Conservation (phyloP, 2,113 vertebrate species). For the Cricetomys ansorgei region DNA sequence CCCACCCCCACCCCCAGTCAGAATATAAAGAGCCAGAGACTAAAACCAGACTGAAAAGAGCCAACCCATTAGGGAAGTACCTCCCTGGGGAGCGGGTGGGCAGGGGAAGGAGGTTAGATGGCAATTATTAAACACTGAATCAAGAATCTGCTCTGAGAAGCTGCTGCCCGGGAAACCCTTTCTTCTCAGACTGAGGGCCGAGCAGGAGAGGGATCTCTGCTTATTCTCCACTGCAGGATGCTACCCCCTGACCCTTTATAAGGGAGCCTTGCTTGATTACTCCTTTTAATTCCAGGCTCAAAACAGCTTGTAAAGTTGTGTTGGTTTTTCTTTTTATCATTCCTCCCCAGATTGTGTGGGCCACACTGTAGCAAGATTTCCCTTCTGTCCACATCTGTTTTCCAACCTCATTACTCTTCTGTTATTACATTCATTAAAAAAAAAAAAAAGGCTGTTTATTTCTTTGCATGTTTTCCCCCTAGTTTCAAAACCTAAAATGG, state of each 20-base stretch:
- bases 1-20: not conserved
- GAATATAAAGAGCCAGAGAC: conserved; percentile 77
- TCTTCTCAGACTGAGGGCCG: conserved; percentile 48
- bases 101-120: conserved; percentile 60
- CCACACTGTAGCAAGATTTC: conserved; percentile 77
- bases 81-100: conserved; percentile 67
- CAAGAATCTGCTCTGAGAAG: conserved; percentile 68
- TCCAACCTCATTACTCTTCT: conserved; percentile 88
- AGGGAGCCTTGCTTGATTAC: conserved; percentile 87
- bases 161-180: conserved; percentile 68
- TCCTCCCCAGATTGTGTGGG: conserved; percentile 85
- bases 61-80: conserved; percentile 72
- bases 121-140: conserved; percentile 75
- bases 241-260: conserved; percentile 82
- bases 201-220: conserved; percentile 83
- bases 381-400: conserved; percentile 89
- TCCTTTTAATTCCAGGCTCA: conserved; percentile 86
- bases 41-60: conserved; percentile 66
- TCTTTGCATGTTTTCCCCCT: conserved; percentile 73
- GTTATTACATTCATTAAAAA: conserved; percentile 85
- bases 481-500: conserved; percentile 71
- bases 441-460: conserved; percentile 81
- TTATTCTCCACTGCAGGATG: conserved; percentile 87
- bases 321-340: conserved; percentile 83
- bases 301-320: conserved; percentile 90